phyloP scores from a whole-genome alignment of 2,888 invertebrate species.

The Itoplectis maculator region DNA sequence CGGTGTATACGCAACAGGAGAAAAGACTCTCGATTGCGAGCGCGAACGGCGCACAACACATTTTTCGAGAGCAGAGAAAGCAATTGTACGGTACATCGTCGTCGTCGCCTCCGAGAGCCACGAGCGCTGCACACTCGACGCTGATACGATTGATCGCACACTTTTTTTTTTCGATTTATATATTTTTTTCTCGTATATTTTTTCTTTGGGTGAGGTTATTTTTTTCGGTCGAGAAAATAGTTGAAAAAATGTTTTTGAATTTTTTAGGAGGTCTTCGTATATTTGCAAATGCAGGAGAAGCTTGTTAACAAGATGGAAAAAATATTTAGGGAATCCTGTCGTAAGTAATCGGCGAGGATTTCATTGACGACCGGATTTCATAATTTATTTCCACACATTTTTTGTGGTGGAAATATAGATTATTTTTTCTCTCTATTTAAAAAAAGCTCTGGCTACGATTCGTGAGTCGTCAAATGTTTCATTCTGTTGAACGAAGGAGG shows the following conservation, averaged over 20 bases:
- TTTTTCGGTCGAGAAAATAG: no score
- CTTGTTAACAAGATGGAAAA: no score
- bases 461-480: slow-evolving; percentile 23
- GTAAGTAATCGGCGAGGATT: no score
- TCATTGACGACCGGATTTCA: no score
- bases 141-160: slow-evolving; percentile 1
- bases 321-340: no score
- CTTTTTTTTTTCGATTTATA: background rate
- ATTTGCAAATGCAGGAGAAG: no score
- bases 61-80: slow-evolving; percentile 68
- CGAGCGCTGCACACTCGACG: background rate
- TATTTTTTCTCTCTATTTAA: no score
- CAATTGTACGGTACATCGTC: slow-evolving; percentile 59
- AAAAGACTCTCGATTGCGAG: slow-evolving; percentile 65
- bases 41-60: slow-evolving; percentile 41
- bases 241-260: no score
- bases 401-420: no score
- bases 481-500: background rate
- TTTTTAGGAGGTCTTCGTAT: no score
- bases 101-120: no score
- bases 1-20: slow-evolving; percentile 53
- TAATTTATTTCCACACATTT: no score
- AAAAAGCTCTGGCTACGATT: slow-evolving; percentile 6
- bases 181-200: background rate
- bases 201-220: slow-evolving; percentile 1